phyloP scores from a whole-genome alignment of 2,888 invertebrate species.

The Tenthredo livida region DNA sequence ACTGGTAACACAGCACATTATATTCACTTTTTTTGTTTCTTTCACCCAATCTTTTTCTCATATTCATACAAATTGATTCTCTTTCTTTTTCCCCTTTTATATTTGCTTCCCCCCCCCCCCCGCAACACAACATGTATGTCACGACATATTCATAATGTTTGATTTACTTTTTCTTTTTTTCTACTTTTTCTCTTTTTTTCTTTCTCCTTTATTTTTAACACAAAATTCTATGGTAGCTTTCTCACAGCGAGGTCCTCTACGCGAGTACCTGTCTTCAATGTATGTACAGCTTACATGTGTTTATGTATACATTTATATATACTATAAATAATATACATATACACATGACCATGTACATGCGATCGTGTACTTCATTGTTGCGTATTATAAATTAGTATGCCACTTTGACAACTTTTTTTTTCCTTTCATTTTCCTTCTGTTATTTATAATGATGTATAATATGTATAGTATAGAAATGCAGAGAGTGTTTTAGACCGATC shows the following conservation, averaged over 20 bases:
- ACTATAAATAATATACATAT: background rate
- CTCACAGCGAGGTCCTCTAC: background rate
- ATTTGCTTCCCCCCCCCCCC: background rate
- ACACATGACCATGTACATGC: background rate
- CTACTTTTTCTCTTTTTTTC: background rate
- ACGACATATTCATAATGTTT: slow-evolving; percentile 11
- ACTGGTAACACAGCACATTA: background rate
- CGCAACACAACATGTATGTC: background rate
- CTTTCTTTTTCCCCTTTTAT: slow-evolving; percentile 9
- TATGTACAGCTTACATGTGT: background rate
- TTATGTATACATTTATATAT: background rate
- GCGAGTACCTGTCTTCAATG: background rate
- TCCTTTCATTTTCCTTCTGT: background rate
- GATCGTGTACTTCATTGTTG: background rate
- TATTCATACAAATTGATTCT: background rate
- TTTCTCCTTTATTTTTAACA: slow-evolving; percentile 10
- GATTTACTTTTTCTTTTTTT: slow-evolving; percentile 50
- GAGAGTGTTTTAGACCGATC: background rate
- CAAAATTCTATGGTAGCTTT: slow-evolving; percentile 32
- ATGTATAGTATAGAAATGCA: background rate
- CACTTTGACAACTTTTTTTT: background rate
- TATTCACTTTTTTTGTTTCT: slow-evolving; percentile 51
- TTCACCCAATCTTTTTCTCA: slow-evolving; percentile 41
- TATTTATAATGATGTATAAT: background rate
- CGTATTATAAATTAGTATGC: background rate